phyloP scores from a whole-genome alignment of 2,113 vertebrate genomes.

The Brachionichthys hirsutus region DNA sequence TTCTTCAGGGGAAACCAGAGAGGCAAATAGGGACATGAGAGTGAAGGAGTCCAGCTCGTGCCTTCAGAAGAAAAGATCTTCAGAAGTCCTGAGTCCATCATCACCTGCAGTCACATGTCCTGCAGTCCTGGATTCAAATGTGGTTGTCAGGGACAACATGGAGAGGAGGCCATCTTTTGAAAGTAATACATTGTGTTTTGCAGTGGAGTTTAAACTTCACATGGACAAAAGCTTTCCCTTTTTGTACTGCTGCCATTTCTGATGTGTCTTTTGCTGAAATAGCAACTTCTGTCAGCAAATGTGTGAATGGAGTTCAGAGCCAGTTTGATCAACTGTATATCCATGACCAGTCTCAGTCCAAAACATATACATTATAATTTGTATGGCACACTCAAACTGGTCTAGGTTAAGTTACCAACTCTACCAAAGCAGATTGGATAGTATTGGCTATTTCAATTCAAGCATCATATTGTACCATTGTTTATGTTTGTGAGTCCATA shows the following conservation, averaged over 20 bases:
- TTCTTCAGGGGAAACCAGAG: conserved; percentile 66
- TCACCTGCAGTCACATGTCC: conserved; percentile 75
- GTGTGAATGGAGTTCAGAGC: background rate
- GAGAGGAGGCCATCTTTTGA: conserved; percentile 80
- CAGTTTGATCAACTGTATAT: background rate
- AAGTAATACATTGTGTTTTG: conserved; percentile 79
- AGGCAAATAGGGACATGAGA: conserved; percentile 35
- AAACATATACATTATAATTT: background rate
- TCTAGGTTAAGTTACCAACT: too few species aligned
- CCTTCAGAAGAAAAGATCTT: conserved; percentile 76
- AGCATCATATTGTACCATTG: too few species aligned
- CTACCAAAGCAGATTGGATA: too few species aligned
- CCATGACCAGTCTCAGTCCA: background rate
- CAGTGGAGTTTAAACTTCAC: too few species aligned
- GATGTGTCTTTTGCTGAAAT: background rate
- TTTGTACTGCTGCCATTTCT: too few species aligned
- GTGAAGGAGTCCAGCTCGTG: conserved; percentile 74
- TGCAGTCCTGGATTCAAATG: conserved; percentile 75
- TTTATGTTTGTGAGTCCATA: too few species aligned
- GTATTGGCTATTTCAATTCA: too few species aligned
- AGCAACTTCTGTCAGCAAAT: background rate
- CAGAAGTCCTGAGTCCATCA: conserved; percentile 79
- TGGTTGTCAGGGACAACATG: conserved; percentile 74
- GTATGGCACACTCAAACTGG: background rate
- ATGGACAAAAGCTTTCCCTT: too few species aligned